Evolutionary conservation across 2,888 invertebrate genomes (phyloP).

Genomic region (Orthonychiurus folsomi): DNA sequence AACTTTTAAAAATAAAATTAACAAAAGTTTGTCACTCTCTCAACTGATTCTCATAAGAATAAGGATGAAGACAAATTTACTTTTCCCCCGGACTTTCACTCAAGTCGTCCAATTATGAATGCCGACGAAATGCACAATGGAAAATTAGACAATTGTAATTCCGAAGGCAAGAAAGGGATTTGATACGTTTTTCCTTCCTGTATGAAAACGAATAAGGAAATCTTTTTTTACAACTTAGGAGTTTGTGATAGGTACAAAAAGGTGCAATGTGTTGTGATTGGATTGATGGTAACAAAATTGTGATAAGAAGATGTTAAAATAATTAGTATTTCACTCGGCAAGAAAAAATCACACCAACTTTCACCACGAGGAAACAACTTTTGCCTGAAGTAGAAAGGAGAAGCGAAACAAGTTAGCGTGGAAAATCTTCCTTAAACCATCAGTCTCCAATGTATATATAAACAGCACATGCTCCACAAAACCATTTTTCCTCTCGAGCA

Average conservation of each 20-base stretch:
- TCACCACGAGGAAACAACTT: conserved; percentile 36
- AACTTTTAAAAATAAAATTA: neutral
- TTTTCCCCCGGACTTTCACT: no score
- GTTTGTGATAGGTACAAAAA: neutral
- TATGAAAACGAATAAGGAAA: neutral
- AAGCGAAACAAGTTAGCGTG: conserved; percentile 29
- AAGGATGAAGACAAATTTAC: no score
- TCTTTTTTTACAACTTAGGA: neutral
- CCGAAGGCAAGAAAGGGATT: no score
- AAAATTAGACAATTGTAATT: neutral
- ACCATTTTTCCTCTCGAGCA: conserved; percentile 25
- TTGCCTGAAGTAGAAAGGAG: conserved; percentile 26
- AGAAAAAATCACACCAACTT: conserved; percentile 33
- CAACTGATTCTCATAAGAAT: neutral
- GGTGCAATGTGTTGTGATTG: no score
- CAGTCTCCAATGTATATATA: conserved; percentile 31
- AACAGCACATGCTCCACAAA: conserved; percentile 41
- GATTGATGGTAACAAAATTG: no score
- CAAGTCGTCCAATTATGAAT: no score
- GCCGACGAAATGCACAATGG: neutral
- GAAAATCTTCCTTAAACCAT: conserved; percentile 21
- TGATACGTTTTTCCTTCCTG: neutral
- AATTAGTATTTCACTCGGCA: conserved; percentile 4
- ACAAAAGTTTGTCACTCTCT: conserved; percentile 6
- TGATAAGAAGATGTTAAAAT: neutral